These are phyloP conservation scores for Idaea dimidiata DNA, from an alignment of 2,888 invertebrate species.

Conservation along the genomic window DNA sequence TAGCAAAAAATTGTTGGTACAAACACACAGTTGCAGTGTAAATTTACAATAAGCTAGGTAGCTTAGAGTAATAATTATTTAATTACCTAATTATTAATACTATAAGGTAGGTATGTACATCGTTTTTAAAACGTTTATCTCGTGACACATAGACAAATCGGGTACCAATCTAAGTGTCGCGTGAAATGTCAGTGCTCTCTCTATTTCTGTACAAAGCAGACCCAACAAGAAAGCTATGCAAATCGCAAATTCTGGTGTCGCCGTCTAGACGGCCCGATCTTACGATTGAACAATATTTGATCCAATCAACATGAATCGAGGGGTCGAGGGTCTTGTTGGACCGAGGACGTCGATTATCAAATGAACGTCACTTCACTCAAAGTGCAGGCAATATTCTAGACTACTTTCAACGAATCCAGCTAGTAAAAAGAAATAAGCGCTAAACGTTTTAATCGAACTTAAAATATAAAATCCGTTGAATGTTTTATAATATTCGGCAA, in stretches of 20 bases:
- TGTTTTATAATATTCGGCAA: too few species aligned
- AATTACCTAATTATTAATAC: too few species aligned
- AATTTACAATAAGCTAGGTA: too few species aligned
- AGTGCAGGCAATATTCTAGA: slow-evolving; percentile 7
- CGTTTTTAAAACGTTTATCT: slow-evolving; percentile 8
- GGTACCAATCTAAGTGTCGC: slow-evolving; percentile 61
- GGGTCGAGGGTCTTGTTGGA: slow-evolving; percentile 68
- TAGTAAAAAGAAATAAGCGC: slow-evolving; percentile 1
- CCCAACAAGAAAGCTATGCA: slow-evolving; percentile 75
- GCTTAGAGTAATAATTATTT: too few species aligned
- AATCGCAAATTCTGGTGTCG: slow-evolving; percentile 74
- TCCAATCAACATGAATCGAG: slow-evolving; percentile 74
- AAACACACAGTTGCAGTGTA: too few species aligned
- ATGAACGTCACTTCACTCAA: slow-evolving; percentile 41
- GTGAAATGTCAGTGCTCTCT: slow-evolving; percentile 74
- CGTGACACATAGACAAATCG: slow-evolving; percentile 56
- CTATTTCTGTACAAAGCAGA: slow-evolving; percentile 69
- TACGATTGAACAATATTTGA: slow-evolving; percentile 77
- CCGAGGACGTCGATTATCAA: slow-evolving; percentile 34
- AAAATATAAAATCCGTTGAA: too few species aligned
- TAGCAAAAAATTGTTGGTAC: too few species aligned
- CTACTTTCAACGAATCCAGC: slow-evolving; percentile 3
- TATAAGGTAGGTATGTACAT: not conserved
- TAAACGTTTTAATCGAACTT: too few species aligned
- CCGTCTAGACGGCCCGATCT: slow-evolving; percentile 72